A percentile compares a stretch with the other conserved stretches of the same genome.
Evolutionary conservation across 1,140 invertebrate species (phyloP).

Genomic region (Hydropsyche tenuis): DNA sequence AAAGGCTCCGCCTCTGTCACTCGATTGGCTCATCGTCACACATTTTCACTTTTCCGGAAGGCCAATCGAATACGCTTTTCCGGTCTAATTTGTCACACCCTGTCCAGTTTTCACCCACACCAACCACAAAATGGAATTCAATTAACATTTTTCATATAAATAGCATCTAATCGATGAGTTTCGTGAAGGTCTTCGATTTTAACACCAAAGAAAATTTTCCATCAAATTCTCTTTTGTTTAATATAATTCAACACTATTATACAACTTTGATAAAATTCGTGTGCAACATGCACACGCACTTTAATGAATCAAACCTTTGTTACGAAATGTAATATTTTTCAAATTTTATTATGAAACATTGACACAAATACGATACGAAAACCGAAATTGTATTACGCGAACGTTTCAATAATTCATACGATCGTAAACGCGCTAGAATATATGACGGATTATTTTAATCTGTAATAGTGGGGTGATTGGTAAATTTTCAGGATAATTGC

Average conservation of each 20-base stretch:
- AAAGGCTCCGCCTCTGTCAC: conserved; percentile 10
- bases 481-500: background rate
- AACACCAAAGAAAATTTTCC: too few relatives aligned
- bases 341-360: too few relatives aligned
- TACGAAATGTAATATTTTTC: too few relatives aligned
- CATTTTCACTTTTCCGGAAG: conserved; percentile 10
- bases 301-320: too few relatives aligned
- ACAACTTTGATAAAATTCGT: too few relatives aligned
- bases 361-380: background rate
- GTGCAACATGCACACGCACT: too few relatives aligned
- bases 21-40: conserved; percentile 14
- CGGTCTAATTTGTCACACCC: background rate
- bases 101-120: too few relatives aligned
- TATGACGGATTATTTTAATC: conserved; percentile 2
- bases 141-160: too few relatives aligned
- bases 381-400: too few relatives aligned
- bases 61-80: background rate
- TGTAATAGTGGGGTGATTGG: background rate
- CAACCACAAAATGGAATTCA: too few relatives aligned
- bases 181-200: too few relatives aligned
- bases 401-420: background rate
- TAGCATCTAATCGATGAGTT: too few relatives aligned
- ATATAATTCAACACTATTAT: background rate
- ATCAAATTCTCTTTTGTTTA: background rate
- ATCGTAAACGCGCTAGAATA: background rate